These are phyloP conservation scores for Trachops cirrhosus DNA, from an alignment of 2,797 vertebrate genomes.

Conservation along the genomic window DNA sequence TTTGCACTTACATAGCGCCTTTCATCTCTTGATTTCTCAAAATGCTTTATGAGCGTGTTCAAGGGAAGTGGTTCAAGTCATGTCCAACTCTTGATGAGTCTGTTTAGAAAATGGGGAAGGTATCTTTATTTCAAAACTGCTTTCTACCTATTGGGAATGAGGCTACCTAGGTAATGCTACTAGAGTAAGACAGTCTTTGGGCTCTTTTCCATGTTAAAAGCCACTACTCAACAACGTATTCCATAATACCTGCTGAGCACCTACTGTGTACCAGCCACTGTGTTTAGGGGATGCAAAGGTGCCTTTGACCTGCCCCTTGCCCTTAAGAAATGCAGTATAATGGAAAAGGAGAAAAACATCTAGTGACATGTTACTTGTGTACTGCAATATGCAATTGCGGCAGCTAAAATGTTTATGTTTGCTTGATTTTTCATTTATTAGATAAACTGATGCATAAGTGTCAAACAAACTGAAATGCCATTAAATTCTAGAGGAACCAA, in stretches of 20 bases:
- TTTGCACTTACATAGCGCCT: constrained; percentile 73
- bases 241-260: neutral
- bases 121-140: neutral
- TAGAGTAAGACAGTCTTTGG: constrained; percentile 15
- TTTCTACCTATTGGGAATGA: neutral
- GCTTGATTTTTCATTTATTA: constrained; percentile 8
- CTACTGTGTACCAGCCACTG: neutral
- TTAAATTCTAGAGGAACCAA: constrained; percentile 2
- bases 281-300: neutral
- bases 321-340: neutral
- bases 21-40: constrained; percentile 67
- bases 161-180: neutral
- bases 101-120: neutral
- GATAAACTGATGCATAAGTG: neutral
- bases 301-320: neutral
- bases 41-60: constrained; percentile 63
- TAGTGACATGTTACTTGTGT: neutral
- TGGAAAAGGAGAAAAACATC: neutral
- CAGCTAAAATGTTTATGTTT: neutral
- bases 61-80: neutral
- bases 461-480: neutral
- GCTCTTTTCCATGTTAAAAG: neutral
- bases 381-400: neutral
- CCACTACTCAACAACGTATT: neutral
- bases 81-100: neutral